These are phyloP conservation scores for Caenorhabditis japonica DNA, from an alignment of 2,888 invertebrate species.

Conservation along the genomic window DNA sequence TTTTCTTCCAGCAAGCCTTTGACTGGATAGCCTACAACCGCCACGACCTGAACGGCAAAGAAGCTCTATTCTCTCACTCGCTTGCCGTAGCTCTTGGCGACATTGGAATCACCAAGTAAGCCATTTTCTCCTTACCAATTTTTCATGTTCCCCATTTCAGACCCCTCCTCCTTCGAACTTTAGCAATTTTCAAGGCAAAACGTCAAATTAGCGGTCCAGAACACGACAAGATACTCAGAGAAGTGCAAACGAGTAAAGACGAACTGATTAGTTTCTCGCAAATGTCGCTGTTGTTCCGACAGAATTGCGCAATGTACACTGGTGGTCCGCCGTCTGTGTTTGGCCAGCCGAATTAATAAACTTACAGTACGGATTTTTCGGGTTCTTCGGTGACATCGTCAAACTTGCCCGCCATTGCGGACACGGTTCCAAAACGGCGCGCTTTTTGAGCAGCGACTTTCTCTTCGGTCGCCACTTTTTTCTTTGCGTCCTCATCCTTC, in stretches of 20 bases:
- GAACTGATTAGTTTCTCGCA: conserved; percentile 13
- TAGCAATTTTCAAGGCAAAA: conserved; percentile 8
- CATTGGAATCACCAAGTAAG: conserved; percentile 45
- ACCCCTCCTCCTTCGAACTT: conserved; percentile 17
- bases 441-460: conserved; percentile 67
- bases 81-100: conserved; percentile 29
- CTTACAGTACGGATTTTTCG: conserved; percentile 29
- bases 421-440: conserved; percentile 66
- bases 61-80: conserved; percentile 8
- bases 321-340: no score
- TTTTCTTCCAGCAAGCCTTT: conserved; percentile 27
- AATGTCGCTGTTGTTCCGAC: background rate
- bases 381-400: conserved; percentile 7
- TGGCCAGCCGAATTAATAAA: background rate
- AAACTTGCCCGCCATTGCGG: conserved; percentile 56
- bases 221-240: conserved; percentile 16
- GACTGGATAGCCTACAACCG: conserved; percentile 53
- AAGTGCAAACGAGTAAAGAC: background rate
- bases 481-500: conserved; percentile 71
- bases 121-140: background rate
- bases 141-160: conserved; percentile 14
- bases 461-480: conserved; percentile 67
- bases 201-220: conserved; percentile 26
- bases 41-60: conserved; percentile 24
- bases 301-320: conserved; percentile 14